Percentiles rank a stretch among this genome's conserved stretches.
Conservation (phyloP, 2,797 vertebrate species). For the Takifugu rubripes region DNA sequence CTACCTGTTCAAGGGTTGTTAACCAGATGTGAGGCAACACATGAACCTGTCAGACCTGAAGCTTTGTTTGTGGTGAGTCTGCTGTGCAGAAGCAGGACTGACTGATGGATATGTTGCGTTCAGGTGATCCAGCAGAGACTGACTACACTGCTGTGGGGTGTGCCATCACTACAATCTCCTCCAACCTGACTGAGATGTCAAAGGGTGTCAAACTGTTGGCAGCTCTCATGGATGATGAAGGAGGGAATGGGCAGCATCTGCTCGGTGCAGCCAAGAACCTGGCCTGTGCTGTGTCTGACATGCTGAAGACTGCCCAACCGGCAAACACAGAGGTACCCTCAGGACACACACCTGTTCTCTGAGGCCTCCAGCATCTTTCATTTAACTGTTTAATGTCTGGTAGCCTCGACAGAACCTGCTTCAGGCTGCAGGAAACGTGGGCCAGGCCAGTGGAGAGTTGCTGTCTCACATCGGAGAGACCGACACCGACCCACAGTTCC, state of each 20-base stretch:
- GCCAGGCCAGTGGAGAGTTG: conserved; percentile 92
- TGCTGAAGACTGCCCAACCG: conserved; percentile 93
- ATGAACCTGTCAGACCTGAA: no score
- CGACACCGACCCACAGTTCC: conserved; percentile 91
- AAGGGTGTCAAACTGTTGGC: conserved; percentile 94
- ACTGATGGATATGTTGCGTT: not conserved
- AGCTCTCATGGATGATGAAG: conserved; percentile 93
- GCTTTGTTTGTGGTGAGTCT: no score
- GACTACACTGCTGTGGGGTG: conserved; percentile 98
- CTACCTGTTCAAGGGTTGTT: no score
- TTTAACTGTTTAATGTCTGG: not conserved
- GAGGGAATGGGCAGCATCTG: conserved; percentile 88
- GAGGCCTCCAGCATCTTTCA: not conserved
- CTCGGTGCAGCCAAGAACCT: conserved; percentile 93
- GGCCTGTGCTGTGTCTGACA: conserved; percentile 88
- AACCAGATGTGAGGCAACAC: no score
- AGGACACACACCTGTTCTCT: not conserved
- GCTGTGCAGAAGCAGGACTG: no score
- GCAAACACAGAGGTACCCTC: conserved; percentile 87
- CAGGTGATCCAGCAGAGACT: conserved; percentile 95
- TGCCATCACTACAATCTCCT: conserved; percentile 96
- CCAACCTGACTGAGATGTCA: conserved; percentile 98
- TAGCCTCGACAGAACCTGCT: conserved; percentile 95
- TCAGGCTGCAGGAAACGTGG: conserved; percentile 93
- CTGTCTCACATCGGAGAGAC: conserved; percentile 95